A percentile compares a stretch with the other conserved stretches of the same genome.
These are phyloP conservation scores for Poliocrania exsul DNA, from an alignment of 2,797 vertebrate genomes.

Conservation along the genomic window DNA sequence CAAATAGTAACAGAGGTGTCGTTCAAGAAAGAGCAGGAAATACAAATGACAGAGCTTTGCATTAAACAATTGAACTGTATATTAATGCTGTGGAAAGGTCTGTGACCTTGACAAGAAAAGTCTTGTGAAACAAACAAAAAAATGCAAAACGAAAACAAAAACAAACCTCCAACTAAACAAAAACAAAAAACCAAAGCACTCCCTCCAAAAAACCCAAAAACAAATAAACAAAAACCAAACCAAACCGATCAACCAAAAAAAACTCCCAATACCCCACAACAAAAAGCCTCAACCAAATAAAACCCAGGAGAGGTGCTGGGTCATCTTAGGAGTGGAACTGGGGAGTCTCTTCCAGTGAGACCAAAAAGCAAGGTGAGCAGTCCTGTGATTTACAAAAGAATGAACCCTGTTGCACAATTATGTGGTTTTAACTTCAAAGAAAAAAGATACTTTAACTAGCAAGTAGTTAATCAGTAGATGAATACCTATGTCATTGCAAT, in stretches of 20 bases:
- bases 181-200: too few species aligned
- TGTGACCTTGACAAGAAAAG: not conserved
- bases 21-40: not conserved
- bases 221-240: not conserved
- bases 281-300: not conserved
- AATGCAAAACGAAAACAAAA: not conserved
- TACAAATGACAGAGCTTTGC: not conserved
- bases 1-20: not conserved
- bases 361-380: not conserved
- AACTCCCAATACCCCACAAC: not conserved
- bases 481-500: not conserved
- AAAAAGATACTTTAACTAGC: not conserved
- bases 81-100: not conserved
- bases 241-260: not conserved
- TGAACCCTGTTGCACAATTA: not conserved
- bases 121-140: not conserved
- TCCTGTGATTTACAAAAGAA: not conserved
- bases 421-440: not conserved
- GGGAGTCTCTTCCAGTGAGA: not conserved
- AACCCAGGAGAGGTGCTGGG: not conserved
- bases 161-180: not conserved
- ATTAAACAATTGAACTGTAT: not conserved
- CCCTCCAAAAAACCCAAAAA: accelerated
- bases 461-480: not conserved
- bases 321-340: not conserved